phyloP scores from a whole-genome alignment of 2,113 vertebrate genomes.

The Xiphophorus maculatus region DNA sequence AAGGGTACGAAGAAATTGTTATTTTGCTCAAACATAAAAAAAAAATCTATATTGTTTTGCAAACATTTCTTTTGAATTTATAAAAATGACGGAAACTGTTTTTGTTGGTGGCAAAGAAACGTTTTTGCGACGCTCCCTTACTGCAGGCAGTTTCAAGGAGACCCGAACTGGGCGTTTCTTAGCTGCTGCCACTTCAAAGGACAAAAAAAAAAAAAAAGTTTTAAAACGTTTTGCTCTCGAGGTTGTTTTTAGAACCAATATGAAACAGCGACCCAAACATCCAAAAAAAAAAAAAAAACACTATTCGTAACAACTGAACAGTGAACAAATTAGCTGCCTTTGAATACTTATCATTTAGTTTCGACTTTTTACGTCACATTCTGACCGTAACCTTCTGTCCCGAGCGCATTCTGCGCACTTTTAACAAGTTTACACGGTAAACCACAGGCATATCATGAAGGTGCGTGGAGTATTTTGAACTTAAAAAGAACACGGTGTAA shows the following conservation, averaged over 20 bases:
- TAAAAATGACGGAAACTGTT: no score
- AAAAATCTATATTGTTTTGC: no score
- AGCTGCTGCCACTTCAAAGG: neutral
- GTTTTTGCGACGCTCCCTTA: conserved; percentile 65
- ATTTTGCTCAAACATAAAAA: no score
- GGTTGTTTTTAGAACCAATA: neutral
- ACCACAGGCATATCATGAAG: fast-evolving
- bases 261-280: neutral
- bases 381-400: no score
- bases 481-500: neutral
- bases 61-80: no score
- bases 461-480: neutral
- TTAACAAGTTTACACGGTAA: no score
- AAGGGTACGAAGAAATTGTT: no score
- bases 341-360: neutral
- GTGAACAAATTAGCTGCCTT: neutral
- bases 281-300: no score
- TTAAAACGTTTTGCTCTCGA: conserved; percentile 17
- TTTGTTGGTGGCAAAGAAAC: neutral
- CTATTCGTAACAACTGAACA: neutral
- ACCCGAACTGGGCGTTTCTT: conserved; percentile 74
- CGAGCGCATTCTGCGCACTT: no score
- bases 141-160: conserved; percentile 71
- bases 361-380: neutral
- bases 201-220: neutral